phyloP scores from a whole-genome alignment of 2,888 invertebrate genomes.

The Gortyna flavago region DNA sequence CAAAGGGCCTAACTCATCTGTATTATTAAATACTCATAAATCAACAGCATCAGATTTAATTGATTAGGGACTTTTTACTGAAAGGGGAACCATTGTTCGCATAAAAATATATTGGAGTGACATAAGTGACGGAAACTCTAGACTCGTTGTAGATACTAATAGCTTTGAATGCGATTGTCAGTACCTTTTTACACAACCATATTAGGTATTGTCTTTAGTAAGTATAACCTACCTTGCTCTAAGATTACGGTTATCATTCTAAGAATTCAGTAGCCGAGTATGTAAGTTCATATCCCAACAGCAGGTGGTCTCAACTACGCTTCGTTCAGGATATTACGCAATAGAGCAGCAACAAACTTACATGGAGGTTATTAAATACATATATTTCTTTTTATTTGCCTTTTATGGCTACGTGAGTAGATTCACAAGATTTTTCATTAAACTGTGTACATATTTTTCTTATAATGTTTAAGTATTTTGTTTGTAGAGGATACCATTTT shows the following conservation, averaged over 20 bases:
- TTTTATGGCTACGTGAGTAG: conserved; percentile 28
- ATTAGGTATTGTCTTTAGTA: not conserved
- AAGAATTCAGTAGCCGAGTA: conserved; percentile 19
- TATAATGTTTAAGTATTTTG: conserved; percentile 29
- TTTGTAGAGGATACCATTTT: conserved; percentile 44
- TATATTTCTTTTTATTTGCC: conserved; percentile 52
- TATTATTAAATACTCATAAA: not conserved
- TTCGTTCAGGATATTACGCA: conserved; percentile 32
- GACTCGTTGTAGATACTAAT: not conserved
- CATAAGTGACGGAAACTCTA: not conserved
- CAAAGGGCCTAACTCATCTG: not conserved
- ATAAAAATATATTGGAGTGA: not conserved
- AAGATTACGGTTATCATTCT: conserved; percentile 18
- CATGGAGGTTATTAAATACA: conserved; percentile 51
- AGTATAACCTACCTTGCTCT: not conserved
- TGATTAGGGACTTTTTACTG: not conserved
- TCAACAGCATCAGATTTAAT: not conserved
- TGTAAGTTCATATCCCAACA: conserved; percentile 8
- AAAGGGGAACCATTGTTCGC: not conserved
- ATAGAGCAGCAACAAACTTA: conserved; percentile 22
- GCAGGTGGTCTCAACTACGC: conserved; percentile 50
- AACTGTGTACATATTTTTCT: conserved; percentile 37
- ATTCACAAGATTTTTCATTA: conserved; percentile 46
- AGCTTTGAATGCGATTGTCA: not conserved
- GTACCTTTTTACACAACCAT: not conserved